Base-by-base conservation (phyloP, 2,113 vertebrate genomes). In the Gymnocephalus cernua region DNA sequence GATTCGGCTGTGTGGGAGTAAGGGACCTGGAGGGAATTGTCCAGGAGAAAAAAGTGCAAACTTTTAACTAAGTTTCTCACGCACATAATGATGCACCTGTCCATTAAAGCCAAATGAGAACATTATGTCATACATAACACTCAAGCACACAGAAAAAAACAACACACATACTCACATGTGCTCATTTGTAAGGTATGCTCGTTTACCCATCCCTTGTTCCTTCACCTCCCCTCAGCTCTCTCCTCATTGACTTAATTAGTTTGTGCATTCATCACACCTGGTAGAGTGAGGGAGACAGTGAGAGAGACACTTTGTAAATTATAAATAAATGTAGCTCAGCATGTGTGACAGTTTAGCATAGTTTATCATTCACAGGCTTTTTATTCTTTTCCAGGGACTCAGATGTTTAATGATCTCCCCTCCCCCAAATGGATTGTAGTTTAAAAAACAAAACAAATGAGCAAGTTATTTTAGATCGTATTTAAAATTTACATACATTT, bases 81-180 rank as follows among this genome's bases (percentile, higher is more conserved):
- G 6, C 48, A 53, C 45, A 51, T 86, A 79, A 87, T 86, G 85
- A 88, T 86, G 88, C 89, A 89, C 74, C 86, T 90, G 85, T 77
- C 87, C 62, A 84, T 85, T 89, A 87, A 73, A 82, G 76, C 27
- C 44, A 78, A 79, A 79, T 85, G 82, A 89, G 88, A 70, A 76
- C 70, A 85, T 76, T 18, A 79, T 78, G 50, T 72, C 77, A 76
- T 54, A 59, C 19, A 69, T 69, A 70, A 78, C 59, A 61, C 15
- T 57, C 3, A 21, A 75, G 58, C 29, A 27, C 47, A 41, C 1
- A 11, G 16, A 4, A 56, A 18, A 65, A 51, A 45, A 27, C 21
- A 3, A 56, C 15, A 67, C 23, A 48, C 19, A 59, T 57, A 62
- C 58, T 45, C 7, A 48, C 56, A 78, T 29, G 66, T 35, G 21